Evolutionary conservation across 2,797 vertebrate species (phyloP).

Genomic region (Ispidina picta): DNA sequence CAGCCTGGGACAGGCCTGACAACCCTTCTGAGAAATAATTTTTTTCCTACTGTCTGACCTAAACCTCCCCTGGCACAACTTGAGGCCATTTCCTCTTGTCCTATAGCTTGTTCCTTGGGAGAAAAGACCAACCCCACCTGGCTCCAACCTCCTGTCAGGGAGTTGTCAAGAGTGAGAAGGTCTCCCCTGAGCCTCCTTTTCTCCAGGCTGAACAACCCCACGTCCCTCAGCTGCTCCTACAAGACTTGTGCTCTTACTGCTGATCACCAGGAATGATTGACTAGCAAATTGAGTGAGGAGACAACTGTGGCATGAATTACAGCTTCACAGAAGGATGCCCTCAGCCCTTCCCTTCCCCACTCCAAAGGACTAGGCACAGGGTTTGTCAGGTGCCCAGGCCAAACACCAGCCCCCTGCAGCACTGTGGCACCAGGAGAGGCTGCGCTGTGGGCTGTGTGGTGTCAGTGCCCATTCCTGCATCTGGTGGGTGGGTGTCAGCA

Average conservation of each 20-base stretch:
- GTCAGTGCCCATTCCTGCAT: rapidly evolving
- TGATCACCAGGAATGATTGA: not conserved
- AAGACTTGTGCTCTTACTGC: not conserved
- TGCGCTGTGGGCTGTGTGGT: rapidly evolving
- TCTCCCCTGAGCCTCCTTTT: not conserved
- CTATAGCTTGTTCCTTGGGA: not conserved
- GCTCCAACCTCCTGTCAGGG: not conserved
- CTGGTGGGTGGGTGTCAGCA: rapidly evolving
- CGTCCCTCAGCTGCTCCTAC: not conserved
- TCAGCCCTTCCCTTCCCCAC: not conserved
- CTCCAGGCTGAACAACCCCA: not conserved
- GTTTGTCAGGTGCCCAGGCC: not conserved
- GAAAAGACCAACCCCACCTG: not conserved
- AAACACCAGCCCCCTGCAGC: not conserved
- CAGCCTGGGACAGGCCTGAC: not conserved
- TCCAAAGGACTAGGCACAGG: not conserved
- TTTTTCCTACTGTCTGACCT: not conserved
- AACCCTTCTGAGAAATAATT: not conserved
- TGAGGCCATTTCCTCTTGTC: not conserved
- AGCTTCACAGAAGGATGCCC: not conserved
- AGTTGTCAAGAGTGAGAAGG: not conserved
- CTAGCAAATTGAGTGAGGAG: not conserved
- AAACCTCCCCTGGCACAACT: not conserved
- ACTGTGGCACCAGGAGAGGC: rapidly evolving
- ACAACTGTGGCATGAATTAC: not conserved